Evolutionary conservation across 2,797 vertebrate genomes (phyloP).

Genomic region (Gila robusta): DNA sequence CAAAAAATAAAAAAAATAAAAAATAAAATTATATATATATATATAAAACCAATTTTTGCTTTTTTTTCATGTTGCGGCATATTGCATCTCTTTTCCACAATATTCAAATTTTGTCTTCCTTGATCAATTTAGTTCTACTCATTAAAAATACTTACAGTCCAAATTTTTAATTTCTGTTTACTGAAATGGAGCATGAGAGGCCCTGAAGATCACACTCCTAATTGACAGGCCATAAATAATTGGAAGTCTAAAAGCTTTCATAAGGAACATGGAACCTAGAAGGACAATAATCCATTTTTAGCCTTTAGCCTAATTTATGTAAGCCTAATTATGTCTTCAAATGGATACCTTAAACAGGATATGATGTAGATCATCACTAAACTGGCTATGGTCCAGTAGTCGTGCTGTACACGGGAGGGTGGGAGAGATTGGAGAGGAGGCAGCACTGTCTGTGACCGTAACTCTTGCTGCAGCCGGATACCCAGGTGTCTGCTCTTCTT

Average conservation of each 20-base stretch:
- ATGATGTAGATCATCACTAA: conserved; percentile 73
- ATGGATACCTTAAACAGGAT: conserved; percentile 61
- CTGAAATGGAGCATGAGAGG: background rate
- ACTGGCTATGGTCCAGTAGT: conserved; percentile 70
- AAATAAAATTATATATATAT: no score
- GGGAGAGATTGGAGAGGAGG: conserved; percentile 76
- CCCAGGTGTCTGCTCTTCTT: background rate
- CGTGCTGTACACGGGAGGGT: conserved; percentile 69
- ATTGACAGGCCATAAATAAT: background rate
- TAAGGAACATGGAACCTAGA: background rate
- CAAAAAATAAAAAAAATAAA: no score
- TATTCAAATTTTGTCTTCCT: background rate
- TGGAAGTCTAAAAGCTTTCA: background rate
- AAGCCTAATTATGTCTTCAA: background rate
- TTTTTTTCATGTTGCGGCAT: background rate
- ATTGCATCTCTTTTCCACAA: background rate
- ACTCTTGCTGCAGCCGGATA: conserved; percentile 76
- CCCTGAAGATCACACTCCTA: background rate
- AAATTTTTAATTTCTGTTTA: background rate
- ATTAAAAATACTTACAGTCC: conserved; percentile 1
- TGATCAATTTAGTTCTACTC: background rate
- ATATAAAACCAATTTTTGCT: no score
- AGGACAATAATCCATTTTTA: background rate
- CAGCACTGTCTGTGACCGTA: conserved; percentile 70
- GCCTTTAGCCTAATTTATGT: background rate